Evolutionary conservation across 2,797 vertebrate genomes (phyloP).

Genomic region (Rhynchonycteris naso): DNA sequence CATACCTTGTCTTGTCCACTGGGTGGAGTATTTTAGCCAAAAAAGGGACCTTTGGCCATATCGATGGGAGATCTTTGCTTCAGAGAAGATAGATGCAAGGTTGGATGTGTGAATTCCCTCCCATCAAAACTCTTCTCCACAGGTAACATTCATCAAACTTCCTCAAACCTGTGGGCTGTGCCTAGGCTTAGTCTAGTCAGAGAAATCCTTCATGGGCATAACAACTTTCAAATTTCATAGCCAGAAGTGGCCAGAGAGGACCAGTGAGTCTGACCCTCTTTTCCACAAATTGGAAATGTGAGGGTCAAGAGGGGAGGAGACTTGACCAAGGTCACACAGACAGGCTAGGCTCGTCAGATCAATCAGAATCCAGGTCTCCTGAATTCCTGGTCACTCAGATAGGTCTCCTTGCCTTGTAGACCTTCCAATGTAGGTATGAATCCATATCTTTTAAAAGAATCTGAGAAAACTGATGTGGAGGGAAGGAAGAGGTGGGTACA

Average conservation of each 20-base stretch:
- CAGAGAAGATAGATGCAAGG: not conserved
- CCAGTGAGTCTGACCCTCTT: not conserved
- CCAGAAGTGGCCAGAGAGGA: not conserved
- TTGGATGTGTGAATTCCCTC: too few species aligned
- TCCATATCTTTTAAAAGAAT: not conserved
- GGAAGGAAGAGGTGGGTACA: not conserved
- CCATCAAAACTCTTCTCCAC: not conserved
- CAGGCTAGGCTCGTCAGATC: not conserved
- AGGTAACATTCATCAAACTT: not conserved
- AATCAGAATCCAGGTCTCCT: not conserved
- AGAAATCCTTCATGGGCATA: not conserved
- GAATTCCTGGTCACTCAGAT: not conserved
- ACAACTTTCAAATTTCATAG: not conserved
- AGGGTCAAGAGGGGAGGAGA: too few species aligned
- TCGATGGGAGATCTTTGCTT: not conserved
- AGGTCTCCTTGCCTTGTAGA: too few species aligned
- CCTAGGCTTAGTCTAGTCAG: not conserved
- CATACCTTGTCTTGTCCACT: slow-evolving; percentile 48
- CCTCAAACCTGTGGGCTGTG: not conserved
- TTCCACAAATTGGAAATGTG: not conserved
- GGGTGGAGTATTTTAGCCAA: slow-evolving; percentile 69
- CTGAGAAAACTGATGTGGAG: not conserved
- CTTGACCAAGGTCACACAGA: not conserved
- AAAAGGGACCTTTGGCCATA: not conserved
- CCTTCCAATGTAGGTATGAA: not conserved